A percentile compares a stretch with the other conserved stretches of the same genome.
phyloP scores from a whole-genome alignment of 2,888 invertebrate genomes.

The Stenodema calcarata region DNA sequence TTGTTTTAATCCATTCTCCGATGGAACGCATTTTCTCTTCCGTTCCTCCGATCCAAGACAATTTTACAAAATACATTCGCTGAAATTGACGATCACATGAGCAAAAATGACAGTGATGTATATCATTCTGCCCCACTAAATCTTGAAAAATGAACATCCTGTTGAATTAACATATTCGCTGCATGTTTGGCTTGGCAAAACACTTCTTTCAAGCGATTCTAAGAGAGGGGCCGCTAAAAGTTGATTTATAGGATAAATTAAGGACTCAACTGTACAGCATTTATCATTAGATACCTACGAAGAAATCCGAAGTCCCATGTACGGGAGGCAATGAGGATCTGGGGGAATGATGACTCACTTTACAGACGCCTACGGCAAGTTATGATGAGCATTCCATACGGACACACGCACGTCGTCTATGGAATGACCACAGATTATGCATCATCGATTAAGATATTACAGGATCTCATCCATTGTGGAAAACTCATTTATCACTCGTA shows the following conservation, averaged over 20 bases:
- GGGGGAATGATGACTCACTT: neutral
- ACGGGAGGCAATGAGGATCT: neutral
- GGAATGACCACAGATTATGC: neutral
- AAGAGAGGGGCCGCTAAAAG: neutral
- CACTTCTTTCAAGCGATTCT: neutral
- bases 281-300: neutral
- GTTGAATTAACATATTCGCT: too few relatives aligned
- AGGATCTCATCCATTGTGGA: neutral
- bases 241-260: neutral
- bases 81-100: too few relatives aligned
- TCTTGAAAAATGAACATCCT: too few relatives aligned
- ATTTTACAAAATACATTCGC: too few relatives aligned
- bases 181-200: neutral
- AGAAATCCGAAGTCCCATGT: neutral
- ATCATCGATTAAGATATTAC: too few relatives aligned
- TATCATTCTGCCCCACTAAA: too few relatives aligned
- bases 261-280: neutral
- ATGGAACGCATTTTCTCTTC: too few relatives aligned
- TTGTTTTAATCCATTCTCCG: too few relatives aligned
- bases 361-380: neutral
- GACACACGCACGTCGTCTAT: neutral
- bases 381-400: neutral
- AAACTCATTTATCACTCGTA: neutral
- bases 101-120: too few relatives aligned
- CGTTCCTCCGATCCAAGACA: too few relatives aligned